Conservation (phyloP, 2,888 invertebrate genomes). For the Lasius fuliginosus region DNA sequence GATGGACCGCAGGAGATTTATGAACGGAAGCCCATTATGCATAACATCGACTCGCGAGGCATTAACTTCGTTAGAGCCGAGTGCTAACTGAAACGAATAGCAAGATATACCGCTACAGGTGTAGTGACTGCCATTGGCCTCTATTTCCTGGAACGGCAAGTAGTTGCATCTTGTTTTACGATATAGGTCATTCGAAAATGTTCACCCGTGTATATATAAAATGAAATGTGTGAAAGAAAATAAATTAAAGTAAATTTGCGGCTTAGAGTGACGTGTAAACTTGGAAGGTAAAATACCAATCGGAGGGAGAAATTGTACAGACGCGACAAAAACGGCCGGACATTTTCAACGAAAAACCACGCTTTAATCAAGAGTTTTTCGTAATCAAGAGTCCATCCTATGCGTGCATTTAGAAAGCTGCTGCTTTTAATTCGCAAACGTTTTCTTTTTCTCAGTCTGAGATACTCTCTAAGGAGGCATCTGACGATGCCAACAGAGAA, state of each 20-base stretch:
- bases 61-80: constrained; percentile 70
- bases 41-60: constrained; percentile 58
- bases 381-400: constrained; percentile 56
- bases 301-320: neutral
- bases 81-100: constrained; percentile 68
- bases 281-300: neutral
- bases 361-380: constrained; percentile 63
- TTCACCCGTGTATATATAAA: neutral
- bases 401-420: constrained; percentile 55
- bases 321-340: constrained; percentile 29
- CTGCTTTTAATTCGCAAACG: constrained; percentile 31
- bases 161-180: constrained; percentile 3
- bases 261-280: constrained; percentile 1
- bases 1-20: constrained; percentile 65
- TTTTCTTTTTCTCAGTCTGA: constrained; percentile 7
- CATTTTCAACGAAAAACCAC: constrained; percentile 61
- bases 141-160: neutral
- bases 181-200: neutral
- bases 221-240: neutral
- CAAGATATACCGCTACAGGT: constrained; percentile 30
- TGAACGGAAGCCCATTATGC: constrained; percentile 65
- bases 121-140: constrained; percentile 13
- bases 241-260: constrained; percentile 3
- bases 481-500: constrained; percentile 1
- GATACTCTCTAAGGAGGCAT: constrained; percentile 11